Evolutionary conservation across 2,113 vertebrate genomes (phyloP).

Genomic region (Onychostoma macrolepis): DNA sequence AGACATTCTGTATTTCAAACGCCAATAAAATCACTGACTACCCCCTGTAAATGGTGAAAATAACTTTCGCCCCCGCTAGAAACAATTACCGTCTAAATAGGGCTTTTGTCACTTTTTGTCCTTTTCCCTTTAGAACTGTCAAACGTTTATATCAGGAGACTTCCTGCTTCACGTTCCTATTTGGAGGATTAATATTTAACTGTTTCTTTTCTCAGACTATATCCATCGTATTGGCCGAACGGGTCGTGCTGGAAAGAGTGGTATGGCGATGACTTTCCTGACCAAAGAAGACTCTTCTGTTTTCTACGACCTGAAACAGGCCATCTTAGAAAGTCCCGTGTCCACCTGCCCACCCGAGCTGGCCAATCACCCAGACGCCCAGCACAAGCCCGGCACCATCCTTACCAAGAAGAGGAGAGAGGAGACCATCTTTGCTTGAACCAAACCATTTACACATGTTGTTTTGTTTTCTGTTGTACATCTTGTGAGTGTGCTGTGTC

Average conservation of each 20-base stretch:
- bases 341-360: slow-evolving; percentile 95
- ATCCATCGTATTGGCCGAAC: slow-evolving; percentile 98
- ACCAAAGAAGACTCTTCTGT: slow-evolving; percentile 95
- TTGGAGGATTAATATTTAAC: neutral
- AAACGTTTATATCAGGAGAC: neutral
- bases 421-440: slow-evolving; percentile 98
- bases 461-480: neutral
- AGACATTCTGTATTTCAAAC: too few relatives aligned
- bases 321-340: slow-evolving; percentile 94
- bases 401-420: slow-evolving; percentile 98
- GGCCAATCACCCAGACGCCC: slow-evolving; percentile 94
- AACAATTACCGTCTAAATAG: too few relatives aligned
- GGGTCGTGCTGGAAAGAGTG: slow-evolving; percentile 95
- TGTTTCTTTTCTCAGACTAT: slow-evolving; percentile 80
- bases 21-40: too few relatives aligned
- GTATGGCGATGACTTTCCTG: slow-evolving; percentile 95
- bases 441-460: neutral
- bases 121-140: neutral
- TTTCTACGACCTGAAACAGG: slow-evolving; percentile 98
- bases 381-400: slow-evolving; percentile 98
- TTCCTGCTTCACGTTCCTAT: neutral
- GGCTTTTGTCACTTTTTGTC: neutral
- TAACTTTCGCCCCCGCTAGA: too few relatives aligned
- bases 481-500: neutral
- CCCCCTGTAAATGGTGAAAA: too few relatives aligned